Evolutionary conservation across 2,113 vertebrate genomes (phyloP), one percentile per base, ranked within the genome.

Genomic region (Callionymus lyra): DNA sequence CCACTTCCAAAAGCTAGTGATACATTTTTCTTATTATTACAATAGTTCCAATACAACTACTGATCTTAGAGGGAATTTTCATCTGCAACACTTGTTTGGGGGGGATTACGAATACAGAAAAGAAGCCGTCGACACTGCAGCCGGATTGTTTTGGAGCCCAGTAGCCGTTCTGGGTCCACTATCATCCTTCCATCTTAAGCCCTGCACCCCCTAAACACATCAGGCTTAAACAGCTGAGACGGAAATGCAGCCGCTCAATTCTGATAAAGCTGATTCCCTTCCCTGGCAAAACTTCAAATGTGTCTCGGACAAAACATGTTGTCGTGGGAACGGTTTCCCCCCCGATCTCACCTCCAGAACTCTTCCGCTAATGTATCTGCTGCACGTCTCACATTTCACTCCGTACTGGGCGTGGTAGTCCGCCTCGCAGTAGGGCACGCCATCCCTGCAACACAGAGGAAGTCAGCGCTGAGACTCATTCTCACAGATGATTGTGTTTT

Each of bases 321-420:
- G 10, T 11, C 2, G 10, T 37, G 17, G 35, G 44, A 53, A n/a
- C n/a, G n/a, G n/a, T n/a, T 39, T n/a, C 38, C 12, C 4, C 69
- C 84, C 38, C 1, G 0, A 34, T 75, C 91, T 90, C 72, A 97
- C 95, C 95, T 99, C 94, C 71, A 99, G 76, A 27, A 99, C 95
- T 15, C 90, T 85, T 81, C 95, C 95, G 0, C 93, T 99, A 88
- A 99, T 99, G 84, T 97, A 99, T 71, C 92, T 83, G 83, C 84
- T 79, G 11, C 95, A 99, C 16, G 89, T 92, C 83, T 98, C 95
- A 6, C 95, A 99, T 74, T 94, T 96, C 68, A 97, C 92, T 65
- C 95, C 95, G 0, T 92, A 98, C 80, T 97, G 93, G 63, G 93
- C 82, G 27, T 99, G 94, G 80, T 98, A 99, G 79, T 99, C 93